Evolutionary conservation across 2,797 vertebrate species (phyloP), one percentile per base, ranked within the genome.

Genomic region (Manis pentadactyla): DNA sequence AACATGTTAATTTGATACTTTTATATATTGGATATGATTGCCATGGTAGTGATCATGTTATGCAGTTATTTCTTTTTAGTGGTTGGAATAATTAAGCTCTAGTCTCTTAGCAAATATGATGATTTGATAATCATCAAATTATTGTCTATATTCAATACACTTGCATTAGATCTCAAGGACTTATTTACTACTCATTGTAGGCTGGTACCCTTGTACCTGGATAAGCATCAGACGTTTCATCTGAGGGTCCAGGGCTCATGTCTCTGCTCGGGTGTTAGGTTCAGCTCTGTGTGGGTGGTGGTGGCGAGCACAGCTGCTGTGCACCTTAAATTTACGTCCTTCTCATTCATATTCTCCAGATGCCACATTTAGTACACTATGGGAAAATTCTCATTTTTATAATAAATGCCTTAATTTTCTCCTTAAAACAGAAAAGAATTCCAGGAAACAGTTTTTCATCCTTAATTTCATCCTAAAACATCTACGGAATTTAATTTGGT

Each of bases 361-460:
- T 68, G 37, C 61, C 77, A 37, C 83, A 73, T 31, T 93, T 68
- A 68, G 13, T 21, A 85, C 34, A 89, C 51, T n/a, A 51, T 2
- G 37, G 39, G 68, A 68, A 85, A 79, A 29, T 37, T 83, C 57
- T 92, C 57, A 94, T 87, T 92, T 93, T 92, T 74, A 37, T 55
- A 88, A 92, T 53, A 94, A 95, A 86, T 68, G 63, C 29, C 10
- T 82, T 73, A 31, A 61, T 74, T 15, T 10, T 29, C 69, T 55
- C 23, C 77, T 87, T 87, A 79, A 78, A 85, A 79, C 39, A 74
- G 55, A 91, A 73, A 55, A 78, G 31, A 46, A n/a, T 15, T 25
- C 42, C 53, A 42, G 25, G 86, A 27, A 83, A 19, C 39, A 83
- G 49, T 64, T 87, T 94, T 59, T 23, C 88, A 84, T 53, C 77